Evolutionary conservation across 2,113 vertebrate species (phyloP).

Genomic region (Psammodynastes pulverulentus): DNA sequence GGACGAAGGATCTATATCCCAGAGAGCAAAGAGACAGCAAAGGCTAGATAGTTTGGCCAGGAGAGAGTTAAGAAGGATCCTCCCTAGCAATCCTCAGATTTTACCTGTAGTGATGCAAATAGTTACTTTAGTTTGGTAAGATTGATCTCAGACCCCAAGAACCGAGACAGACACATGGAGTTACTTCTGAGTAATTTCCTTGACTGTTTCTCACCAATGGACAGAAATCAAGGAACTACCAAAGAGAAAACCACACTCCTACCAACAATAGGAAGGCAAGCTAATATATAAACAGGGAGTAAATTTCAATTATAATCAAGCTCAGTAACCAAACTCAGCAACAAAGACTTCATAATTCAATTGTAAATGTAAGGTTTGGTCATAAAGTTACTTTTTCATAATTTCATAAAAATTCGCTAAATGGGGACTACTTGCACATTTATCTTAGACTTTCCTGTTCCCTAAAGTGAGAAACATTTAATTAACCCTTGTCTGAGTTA

Average conservation of each 20-base stretch:
- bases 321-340: not conserved
- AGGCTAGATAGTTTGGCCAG: not conserved
- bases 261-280: not conserved
- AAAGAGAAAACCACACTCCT: not conserved
- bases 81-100: not conserved
- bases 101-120: not conserved
- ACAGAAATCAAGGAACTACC: not conserved
- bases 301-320: not conserved
- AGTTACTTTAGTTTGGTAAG: not conserved
- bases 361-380: not conserved
- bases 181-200: not conserved
- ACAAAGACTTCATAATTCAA: not conserved
- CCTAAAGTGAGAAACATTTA: not conserved
- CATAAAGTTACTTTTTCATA: not conserved
- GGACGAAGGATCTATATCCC: not conserved
- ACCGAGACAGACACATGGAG: not conserved
- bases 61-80: not conserved
- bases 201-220: not conserved
- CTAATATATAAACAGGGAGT: not conserved
- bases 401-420: not conserved
- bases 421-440: not conserved
- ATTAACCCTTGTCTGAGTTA: not conserved
- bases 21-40: not conserved
- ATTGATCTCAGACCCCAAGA: not conserved
- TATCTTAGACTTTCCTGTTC: not conserved